phyloP scores from a whole-genome alignment of 2,888 invertebrate genomes.

The Pyrrhosoma nymphula region DNA sequence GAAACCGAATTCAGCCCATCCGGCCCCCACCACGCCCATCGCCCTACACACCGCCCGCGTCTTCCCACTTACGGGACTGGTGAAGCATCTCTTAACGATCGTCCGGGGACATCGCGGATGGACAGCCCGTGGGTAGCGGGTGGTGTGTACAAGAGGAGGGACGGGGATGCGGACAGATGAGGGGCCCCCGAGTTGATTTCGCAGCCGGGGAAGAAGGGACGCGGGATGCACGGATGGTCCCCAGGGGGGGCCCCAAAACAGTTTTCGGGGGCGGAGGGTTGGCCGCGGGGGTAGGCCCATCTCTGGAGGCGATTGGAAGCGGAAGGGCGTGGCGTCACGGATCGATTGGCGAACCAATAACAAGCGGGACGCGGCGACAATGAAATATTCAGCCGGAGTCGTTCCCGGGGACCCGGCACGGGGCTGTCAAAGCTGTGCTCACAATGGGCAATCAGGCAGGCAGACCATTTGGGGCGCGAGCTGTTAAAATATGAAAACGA shows the following conservation, averaged over 20 bases:
- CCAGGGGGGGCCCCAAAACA: not conserved
- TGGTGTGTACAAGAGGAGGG: constrained; percentile 9
- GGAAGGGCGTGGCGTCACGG: constrained; percentile 50
- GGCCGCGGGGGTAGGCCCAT: not conserved
- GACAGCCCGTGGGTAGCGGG: not conserved
- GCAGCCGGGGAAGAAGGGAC: not conserved
- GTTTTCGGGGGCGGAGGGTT: not conserved
- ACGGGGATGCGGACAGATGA: not conserved
- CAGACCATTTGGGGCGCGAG: not conserved
- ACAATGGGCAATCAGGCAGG: constrained; percentile 45
- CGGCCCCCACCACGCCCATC: not conserved
- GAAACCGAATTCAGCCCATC: not conserved
- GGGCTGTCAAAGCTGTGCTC: not conserved
- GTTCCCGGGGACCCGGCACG: not conserved
- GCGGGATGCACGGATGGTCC: not conserved
- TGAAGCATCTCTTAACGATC: not conserved
- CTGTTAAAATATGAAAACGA: constrained; percentile 33
- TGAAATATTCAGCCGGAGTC: constrained; percentile 50
- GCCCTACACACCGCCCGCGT: not conserved
- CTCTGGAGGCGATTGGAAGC: not conserved
- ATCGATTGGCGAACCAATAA: constrained; percentile 58
- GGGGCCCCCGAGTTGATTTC: constrained; percentile 25
- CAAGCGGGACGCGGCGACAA: constrained; percentile 38
- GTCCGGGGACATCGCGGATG: constrained; percentile 8
- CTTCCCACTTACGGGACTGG: not conserved